phyloP scores from a whole-genome alignment of 2,888 invertebrate genomes.

The Tholera decimalis region DNA sequence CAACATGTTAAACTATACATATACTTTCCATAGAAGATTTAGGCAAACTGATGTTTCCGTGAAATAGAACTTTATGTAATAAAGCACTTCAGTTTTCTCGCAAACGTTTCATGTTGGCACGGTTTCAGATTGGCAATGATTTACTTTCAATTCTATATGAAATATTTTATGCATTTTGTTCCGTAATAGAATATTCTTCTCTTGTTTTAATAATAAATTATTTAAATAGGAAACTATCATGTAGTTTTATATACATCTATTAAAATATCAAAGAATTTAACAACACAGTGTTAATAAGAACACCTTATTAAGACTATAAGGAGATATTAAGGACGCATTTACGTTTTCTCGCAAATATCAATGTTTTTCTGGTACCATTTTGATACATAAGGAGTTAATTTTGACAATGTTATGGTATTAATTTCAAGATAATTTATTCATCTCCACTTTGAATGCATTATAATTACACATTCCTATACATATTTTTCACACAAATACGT shows the following conservation, averaged over 20 bases:
- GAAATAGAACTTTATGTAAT: constrained; percentile 49
- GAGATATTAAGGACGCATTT: too few species aligned
- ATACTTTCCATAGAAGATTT: constrained; percentile 37
- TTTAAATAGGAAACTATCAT: neutral
- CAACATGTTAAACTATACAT: constrained; percentile 11
- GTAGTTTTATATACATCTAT: too few species aligned
- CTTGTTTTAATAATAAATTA: constrained; percentile 2
- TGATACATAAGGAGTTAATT: too few species aligned
- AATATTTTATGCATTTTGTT: constrained; percentile 35
- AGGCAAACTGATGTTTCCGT: constrained; percentile 36
- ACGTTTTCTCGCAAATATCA: too few species aligned
- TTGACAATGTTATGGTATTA: too few species aligned
- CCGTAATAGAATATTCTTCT: constrained; percentile 28
- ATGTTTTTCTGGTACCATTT: too few species aligned
- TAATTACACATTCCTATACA: too few species aligned
- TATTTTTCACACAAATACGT: too few species aligned
- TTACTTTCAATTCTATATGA: constrained; percentile 45
- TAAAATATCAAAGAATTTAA: too few species aligned
- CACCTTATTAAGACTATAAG: neutral
- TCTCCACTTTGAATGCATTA: too few species aligned
- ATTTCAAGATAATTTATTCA: too few species aligned
- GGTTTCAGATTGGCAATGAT: constrained; percentile 50
- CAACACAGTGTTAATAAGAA: constrained; percentile 11
- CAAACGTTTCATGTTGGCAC: constrained; percentile 45
- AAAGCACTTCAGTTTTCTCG: constrained; percentile 48